A percentile compares a stretch with the other conserved stretches of the same genome.
Conservation (phyloP, 2,113 vertebrate genomes). For the Fulica atra region DNA sequence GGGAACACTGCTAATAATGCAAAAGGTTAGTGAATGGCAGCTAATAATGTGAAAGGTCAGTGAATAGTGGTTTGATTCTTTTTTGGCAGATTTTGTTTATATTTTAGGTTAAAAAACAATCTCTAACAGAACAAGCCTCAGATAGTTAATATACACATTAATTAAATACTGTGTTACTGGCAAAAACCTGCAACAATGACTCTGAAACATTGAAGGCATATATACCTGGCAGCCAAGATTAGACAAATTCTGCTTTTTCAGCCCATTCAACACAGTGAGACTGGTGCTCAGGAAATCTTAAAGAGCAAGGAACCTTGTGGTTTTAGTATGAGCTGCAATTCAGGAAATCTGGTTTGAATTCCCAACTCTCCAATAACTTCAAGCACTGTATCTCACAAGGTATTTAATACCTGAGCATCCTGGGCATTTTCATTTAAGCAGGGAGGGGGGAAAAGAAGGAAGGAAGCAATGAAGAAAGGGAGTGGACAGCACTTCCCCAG, state of each 20-base stretch:
- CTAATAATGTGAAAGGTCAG: conserved; percentile 67
- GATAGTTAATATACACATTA: background rate
- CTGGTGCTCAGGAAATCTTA: background rate
- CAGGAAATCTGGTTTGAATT: conserved; percentile 4
- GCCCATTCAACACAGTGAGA: background rate
- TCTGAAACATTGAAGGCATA: background rate
- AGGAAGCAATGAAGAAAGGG: background rate
- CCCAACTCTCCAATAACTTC: background rate
- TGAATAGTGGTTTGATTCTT: background rate
- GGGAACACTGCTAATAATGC: conserved; percentile 53
- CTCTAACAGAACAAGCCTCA: background rate
- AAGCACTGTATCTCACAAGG: background rate
- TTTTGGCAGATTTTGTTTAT: background rate
- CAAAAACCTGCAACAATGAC: background rate
- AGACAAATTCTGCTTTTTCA: conserved; percentile 15
- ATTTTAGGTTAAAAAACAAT: background rate
- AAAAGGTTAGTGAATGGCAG: conserved; percentile 46
- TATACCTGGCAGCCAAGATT: background rate
- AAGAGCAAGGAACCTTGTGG: background rate
- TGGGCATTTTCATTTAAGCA: background rate
- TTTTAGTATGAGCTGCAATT: background rate
- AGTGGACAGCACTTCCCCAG: background rate
- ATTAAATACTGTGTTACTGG: background rate
- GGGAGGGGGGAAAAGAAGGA: background rate
- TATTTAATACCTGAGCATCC: background rate